Percentiles rank a stretch among this genome's conserved stretches.
Conservation (phyloP, 1,140 invertebrate genomes). For the Drosophila sechellia region DNA sequence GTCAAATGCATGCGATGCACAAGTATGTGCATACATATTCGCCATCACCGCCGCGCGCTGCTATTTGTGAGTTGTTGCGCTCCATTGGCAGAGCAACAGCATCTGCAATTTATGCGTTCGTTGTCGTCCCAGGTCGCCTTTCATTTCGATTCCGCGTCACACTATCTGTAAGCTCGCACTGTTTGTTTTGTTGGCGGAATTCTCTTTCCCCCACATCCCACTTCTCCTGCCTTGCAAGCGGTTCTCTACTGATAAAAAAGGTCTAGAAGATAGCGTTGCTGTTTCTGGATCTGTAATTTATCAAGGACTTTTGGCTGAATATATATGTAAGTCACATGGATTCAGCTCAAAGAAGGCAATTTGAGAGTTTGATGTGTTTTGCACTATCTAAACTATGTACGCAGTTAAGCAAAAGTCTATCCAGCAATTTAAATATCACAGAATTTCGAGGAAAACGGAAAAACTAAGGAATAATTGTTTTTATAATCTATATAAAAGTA, state of each 20-base stretch:
- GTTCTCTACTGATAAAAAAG: too few relatives aligned
- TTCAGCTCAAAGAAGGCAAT: too few relatives aligned
- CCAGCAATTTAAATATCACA: too few relatives aligned
- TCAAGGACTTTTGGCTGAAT: not conserved
- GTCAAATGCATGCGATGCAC: conserved; percentile 18
- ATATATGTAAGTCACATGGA: too few relatives aligned
- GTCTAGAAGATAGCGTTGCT: not conserved
- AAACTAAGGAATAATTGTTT: too few relatives aligned
- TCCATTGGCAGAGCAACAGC: conserved; percentile 69
- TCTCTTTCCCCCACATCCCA: not conserved
- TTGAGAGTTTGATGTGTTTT: too few relatives aligned
- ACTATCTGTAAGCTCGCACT: conserved; percentile 42
- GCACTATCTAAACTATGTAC: too few relatives aligned
- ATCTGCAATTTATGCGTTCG: conserved; percentile 74
- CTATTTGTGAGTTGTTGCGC: conserved; percentile 75
- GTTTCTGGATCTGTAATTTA: not conserved
- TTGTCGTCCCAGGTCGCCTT: conserved; percentile 44
- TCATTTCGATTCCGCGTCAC: conserved; percentile 9
- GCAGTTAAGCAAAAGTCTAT: too few relatives aligned
- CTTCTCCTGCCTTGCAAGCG: not conserved
- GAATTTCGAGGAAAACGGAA: too few relatives aligned
- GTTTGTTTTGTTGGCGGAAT: conserved; percentile 8
- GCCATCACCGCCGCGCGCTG: conserved; percentile 26
- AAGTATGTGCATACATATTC: conserved; percentile 3
- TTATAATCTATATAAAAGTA: too few relatives aligned